Evolutionary conservation across 2,113 vertebrate genomes (phyloP), one percentile per base, ranked within the genome.

Genomic region (Poeciliopsis retropinna): DNA sequence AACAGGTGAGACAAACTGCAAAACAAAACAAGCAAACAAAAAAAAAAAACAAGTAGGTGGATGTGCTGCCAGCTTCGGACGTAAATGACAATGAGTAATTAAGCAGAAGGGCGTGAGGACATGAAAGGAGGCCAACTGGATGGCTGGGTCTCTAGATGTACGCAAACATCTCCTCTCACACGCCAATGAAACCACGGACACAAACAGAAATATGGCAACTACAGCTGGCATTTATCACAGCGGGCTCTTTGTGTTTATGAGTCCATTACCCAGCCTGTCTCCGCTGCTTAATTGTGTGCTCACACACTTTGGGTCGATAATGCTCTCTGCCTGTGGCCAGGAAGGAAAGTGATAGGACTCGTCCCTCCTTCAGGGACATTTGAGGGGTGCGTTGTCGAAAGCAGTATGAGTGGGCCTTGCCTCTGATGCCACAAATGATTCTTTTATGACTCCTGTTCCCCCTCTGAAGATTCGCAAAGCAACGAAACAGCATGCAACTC

Each of bases 251-350:
- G 78, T 90, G 86, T 93, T 94, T 91, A 93, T 87, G 89, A 89
- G 85, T 91, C 87, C 81, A 92, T 93, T 93, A 92, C 74, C 76
- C 34, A 39, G 68, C 81, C 79, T 62, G 85, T 91, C 88, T 83
- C 85, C 71, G 85, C 82, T 81, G 81, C 87, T 83, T 92, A 94
- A 93, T 90, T 91, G 92, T 87, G 82, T 77, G 72, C 85, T 90
- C 90, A 85, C 83, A 91, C 85, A 90, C 85, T 86, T 84, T 60
- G 67, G 89, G 88, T 92, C 89, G 77, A 93, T 94, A 93, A 88
- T 75, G 73, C 63, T 79, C 44, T 31, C 37, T 1, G 75, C 78
- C 78, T 80, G 77, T 80, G 76, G 77, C 74, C 78, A 66, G 73
- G 54, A 68, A 80, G 75, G 57, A 83, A 72, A 79, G 65, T 79